phyloP scores from a whole-genome alignment of 2,888 invertebrate genomes.

The Troglohyphantes excavatus region DNA sequence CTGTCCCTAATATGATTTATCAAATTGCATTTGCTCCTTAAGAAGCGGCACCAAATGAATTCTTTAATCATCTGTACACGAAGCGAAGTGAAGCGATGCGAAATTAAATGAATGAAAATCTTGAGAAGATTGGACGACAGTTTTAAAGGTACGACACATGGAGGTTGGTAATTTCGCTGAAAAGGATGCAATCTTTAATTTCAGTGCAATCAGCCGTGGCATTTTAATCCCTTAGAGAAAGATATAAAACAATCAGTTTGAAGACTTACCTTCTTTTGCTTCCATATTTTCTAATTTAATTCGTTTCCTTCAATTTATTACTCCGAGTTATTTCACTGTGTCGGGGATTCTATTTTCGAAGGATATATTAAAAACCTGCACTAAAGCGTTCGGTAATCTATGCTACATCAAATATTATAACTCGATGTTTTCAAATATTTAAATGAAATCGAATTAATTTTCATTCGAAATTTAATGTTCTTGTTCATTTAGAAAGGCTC shows the following conservation, averaged over 20 bases:
- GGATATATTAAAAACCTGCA: too few relatives aligned
- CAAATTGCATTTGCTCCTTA: neutral
- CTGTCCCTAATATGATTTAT: neutral
- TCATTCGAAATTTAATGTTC: too few relatives aligned
- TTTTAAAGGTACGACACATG: too few relatives aligned
- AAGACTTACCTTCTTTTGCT: neutral
- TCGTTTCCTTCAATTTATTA: neutral
- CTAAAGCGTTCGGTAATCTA: too few relatives aligned
- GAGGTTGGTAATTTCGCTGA: neutral
- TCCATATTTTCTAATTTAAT: neutral
- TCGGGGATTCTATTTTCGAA: too few relatives aligned
- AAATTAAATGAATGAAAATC: neutral
- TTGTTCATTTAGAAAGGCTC: too few relatives aligned
- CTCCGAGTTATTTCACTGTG: neutral
- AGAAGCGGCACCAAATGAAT: neutral
- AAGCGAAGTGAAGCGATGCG: neutral
- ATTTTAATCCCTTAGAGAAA: neutral
- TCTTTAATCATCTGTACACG: neutral
- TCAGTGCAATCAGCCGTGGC: neutral
- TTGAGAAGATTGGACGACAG: neutral
- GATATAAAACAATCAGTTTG: neutral
- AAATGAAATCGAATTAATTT: too few relatives aligned
- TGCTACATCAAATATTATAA: too few relatives aligned
- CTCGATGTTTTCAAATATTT: too few relatives aligned
- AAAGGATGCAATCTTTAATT: neutral